These are phyloP conservation scores for Lepidocyrtinus sp. DNA, from an alignment of 2,888 invertebrate species.

Conservation along the genomic window DNA sequence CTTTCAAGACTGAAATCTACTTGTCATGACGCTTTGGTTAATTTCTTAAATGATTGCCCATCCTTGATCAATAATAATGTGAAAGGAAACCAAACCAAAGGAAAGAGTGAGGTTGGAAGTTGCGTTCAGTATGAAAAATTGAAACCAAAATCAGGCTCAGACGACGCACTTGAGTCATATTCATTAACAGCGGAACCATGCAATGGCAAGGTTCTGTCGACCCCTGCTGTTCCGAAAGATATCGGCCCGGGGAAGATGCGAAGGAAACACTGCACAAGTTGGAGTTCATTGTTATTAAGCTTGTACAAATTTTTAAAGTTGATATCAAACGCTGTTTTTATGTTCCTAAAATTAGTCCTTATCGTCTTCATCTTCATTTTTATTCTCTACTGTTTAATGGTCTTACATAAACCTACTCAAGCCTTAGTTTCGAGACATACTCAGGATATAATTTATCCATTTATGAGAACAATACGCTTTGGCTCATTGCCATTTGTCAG, in stretches of 20 bases:
- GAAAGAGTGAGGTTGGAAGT: not conserved
- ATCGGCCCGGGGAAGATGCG: too few species aligned
- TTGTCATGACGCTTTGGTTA: slow-evolving; percentile 37
- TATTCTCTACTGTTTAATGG: slow-evolving; percentile 73
- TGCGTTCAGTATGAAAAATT: not conserved
- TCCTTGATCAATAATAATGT: slow-evolving; percentile 38
- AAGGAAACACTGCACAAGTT: not conserved
- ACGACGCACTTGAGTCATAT: too few species aligned
- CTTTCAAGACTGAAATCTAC: slow-evolving; percentile 41
- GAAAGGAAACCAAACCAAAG: slow-evolving; percentile 3
- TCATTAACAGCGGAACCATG: too few species aligned
- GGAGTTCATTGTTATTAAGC: not conserved
- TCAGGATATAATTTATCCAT: slow-evolving; percentile 87
- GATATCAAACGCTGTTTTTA: slow-evolving; percentile 60
- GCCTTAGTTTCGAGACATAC: slow-evolving; percentile 81
- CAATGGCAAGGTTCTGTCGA: too few species aligned
- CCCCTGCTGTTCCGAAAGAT: too few species aligned
- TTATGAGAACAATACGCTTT: slow-evolving; percentile 81
- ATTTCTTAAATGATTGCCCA: slow-evolving; percentile 19
- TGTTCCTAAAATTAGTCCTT: slow-evolving; percentile 69
- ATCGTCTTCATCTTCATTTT: slow-evolving; percentile 71
- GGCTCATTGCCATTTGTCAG: slow-evolving; percentile 84
- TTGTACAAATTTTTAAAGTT: slow-evolving; percentile 26
- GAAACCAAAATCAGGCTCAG: too few species aligned
- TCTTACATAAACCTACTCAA: slow-evolving; percentile 79